Conservation (phyloP, 2,113 vertebrate genomes). For the Equus quagga region DNA sequence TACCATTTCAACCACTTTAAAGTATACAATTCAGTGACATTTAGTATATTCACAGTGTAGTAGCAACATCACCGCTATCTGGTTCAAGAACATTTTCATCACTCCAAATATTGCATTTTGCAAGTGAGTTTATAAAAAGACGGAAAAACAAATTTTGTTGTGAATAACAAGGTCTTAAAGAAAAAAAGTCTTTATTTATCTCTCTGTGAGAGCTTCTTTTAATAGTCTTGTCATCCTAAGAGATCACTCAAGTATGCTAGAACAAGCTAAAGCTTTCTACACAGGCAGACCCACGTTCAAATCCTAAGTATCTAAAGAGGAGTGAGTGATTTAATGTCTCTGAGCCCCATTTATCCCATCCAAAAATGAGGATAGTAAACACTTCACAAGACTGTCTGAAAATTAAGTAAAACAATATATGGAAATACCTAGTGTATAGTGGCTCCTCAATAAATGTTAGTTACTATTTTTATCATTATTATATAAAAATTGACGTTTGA, state of each 20-base stretch:
- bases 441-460: background rate
- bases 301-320: background rate
- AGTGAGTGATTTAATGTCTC: background rate
- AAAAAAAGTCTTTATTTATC: background rate
- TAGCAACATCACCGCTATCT: background rate
- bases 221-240: background rate
- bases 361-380: background rate
- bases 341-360: background rate
- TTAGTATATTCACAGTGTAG: background rate
- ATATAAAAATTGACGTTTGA: background rate
- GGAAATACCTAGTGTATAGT: background rate
- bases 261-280: background rate
- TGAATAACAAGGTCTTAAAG: constrained; percentile 29
- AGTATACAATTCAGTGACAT: constrained; percentile 53
- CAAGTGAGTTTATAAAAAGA: constrained; percentile 54
- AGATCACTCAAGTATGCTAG: background rate
- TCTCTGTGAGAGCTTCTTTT: background rate
- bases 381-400: background rate
- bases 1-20: constrained; percentile 48
- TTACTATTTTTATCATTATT: background rate
- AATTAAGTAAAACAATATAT: background rate
- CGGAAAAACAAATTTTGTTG: constrained; percentile 41
- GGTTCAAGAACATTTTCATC: constrained; percentile 56
- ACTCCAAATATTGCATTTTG: constrained; percentile 20
- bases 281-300: background rate